Evolutionary conservation across 2,797 vertebrate species (phyloP), one percentile per base, ranked within the genome.

Genomic region (Sphaeramia orbicularis): DNA sequence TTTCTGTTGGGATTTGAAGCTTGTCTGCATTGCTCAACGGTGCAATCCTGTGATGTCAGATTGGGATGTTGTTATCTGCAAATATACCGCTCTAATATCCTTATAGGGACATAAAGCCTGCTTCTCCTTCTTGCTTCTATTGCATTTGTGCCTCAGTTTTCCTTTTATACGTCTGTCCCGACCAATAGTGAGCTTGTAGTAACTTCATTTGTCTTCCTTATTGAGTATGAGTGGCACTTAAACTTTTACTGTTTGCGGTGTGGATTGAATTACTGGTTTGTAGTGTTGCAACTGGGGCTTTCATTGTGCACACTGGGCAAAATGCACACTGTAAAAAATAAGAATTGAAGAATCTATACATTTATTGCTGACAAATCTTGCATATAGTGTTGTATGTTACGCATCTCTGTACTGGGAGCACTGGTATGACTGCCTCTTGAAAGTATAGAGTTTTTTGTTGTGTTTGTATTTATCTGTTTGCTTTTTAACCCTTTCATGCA

Each of bases 1-100:
- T 44, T 63, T 53, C 56, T 60, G 50, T 41, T 32, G 65, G 37
- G 32, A 57, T 14, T 60, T 54, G 0, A 4, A 57, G 62, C 45
- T 27, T 5, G 56, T 48, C 49, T 40, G 52, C 3, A 2, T 56
- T 48, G 10, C 54, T 61, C 53, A 24, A 21, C 10, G 13, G 5
- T 9, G 49, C 52, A 6, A 59, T 14, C 60, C 9, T 49, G 44
- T 9, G 45, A 53, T 7, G 51, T 21, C 15, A 8, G 15, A 36
- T 32, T 18, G 43, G 4, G 12, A 37, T 14, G 19, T 18, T 36
- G 30, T 59, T 58, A 52, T 72, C 24, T 47, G 52, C 15, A 4
- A 6, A 27, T 58, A 30, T 13, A 30, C 56, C 48, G 64, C 38
- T 24, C 1, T 7, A 13, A 68, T 7, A 44, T 13, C 42, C 32